Evolutionary conservation across 2,113 vertebrate species (phyloP).

Genomic region (Rhinogobius similis): DNA sequence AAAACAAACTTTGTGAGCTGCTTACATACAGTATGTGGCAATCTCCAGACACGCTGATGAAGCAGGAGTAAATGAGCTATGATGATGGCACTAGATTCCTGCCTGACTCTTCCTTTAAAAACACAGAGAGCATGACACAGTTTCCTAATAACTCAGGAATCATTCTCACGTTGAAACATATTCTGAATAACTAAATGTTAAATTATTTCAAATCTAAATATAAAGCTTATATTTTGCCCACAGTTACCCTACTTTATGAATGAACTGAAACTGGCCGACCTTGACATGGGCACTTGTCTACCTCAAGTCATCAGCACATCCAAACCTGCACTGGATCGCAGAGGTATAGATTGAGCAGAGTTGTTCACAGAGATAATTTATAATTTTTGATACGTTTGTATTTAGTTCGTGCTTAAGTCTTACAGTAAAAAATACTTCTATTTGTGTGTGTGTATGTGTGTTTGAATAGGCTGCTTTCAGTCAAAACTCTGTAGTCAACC

Average conservation of each 20-base stretch:
- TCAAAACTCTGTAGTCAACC: slow-evolving; percentile 14
- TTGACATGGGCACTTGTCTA: slow-evolving; percentile 85
- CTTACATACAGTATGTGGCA: too few species aligned
- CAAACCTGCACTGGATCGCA: slow-evolving; percentile 77
- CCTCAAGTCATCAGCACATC: slow-evolving; percentile 81
- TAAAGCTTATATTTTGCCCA: slow-evolving; percentile 17
- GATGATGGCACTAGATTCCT: too few species aligned
- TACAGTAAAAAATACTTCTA: neutral
- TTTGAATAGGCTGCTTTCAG: slow-evolving; percentile 8
- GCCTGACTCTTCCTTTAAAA: neutral
- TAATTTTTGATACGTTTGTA: neutral
- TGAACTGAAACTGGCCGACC: slow-evolving; percentile 81
- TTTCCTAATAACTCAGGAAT: neutral
- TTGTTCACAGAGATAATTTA: neutral
- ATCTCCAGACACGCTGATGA: neutral
- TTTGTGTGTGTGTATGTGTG: neutral
- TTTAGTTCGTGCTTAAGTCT: neutral
- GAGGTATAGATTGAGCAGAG: slow-evolving; percentile 60
- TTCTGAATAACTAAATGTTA: too few species aligned
- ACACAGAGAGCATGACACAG: neutral
- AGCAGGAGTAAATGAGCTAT: neutral
- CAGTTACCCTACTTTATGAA: slow-evolving; percentile 89
- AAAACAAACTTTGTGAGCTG: too few species aligned
- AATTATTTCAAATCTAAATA: too few species aligned
- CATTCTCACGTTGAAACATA: neutral